Conservation (phyloP, 2,888 invertebrate species). For the Cheilosia vernalis region DNA sequence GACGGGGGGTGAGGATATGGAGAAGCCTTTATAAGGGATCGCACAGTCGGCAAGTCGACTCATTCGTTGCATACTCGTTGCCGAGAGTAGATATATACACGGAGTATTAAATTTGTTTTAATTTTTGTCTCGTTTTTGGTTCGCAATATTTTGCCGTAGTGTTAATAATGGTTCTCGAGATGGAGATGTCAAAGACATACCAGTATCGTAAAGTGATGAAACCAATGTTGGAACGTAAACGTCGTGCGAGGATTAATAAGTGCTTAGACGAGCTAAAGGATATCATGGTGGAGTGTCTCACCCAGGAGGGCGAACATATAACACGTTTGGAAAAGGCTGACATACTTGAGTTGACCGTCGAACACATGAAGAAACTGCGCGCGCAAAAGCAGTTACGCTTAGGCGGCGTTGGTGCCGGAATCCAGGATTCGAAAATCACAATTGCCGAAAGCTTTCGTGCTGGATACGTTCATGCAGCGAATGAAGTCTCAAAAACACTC, state of each 20-base stretch:
- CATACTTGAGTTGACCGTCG: constrained; percentile 93
- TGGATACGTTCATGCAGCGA: constrained; percentile 95
- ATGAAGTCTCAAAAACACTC: constrained; percentile 93
- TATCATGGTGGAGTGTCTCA: constrained; percentile 88
- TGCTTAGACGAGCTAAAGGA: constrained; percentile 96
- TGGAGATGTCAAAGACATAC: constrained; percentile 92
- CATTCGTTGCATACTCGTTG: constrained; percentile 82
- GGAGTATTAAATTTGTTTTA: constrained; percentile 6
- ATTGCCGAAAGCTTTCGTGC: constrained; percentile 91
- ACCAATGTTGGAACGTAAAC: constrained; percentile 95
- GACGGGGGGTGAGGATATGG: constrained; percentile 71
- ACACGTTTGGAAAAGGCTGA: constrained; percentile 95
- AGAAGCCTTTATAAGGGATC: constrained; percentile 82
- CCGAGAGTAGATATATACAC: constrained; percentile 75
- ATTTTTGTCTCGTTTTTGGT: constrained; percentile 2
- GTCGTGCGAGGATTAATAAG: constrained; percentile 94
- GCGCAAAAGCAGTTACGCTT: constrained; percentile 88
- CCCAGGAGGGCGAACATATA: constrained; percentile 95
- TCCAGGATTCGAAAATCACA: constrained; percentile 80
- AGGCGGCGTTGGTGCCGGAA: constrained; percentile 62
- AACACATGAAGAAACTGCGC: constrained; percentile 91
- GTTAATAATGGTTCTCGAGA: constrained; percentile 81
- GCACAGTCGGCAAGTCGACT: constrained; percentile 78
- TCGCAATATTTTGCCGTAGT: not conserved
- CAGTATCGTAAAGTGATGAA: constrained; percentile 98